These are phyloP conservation scores for Siniperca undulata DNA, from an alignment of 2,797 vertebrate species.

Conservation along the genomic window DNA sequence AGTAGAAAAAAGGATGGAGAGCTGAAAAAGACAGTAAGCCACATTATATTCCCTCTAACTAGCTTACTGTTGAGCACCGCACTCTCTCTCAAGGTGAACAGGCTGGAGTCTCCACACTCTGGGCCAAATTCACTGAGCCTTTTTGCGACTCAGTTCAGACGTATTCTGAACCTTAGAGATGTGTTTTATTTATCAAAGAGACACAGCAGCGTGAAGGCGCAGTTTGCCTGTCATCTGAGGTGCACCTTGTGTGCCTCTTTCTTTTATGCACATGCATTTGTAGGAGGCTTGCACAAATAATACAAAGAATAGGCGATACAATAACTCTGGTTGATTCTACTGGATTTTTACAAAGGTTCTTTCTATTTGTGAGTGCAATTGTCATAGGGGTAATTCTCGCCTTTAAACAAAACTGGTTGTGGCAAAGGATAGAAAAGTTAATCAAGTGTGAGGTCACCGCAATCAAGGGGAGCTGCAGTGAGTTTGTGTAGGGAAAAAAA, in stretches of 20 bases:
- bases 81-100: constrained; percentile 53
- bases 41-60: constrained; percentile 63
- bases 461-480: neutral
- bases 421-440: constrained; percentile 14
- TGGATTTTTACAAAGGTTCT: constrained; percentile 8
- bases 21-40: constrained; percentile 57
- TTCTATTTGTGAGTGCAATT: constrained; percentile 4
- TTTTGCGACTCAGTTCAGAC: constrained; percentile 32
- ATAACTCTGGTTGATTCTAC: constrained; percentile 4
- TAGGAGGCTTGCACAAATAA: constrained; percentile 22
- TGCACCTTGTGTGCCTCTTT: constrained; percentile 11
- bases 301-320: constrained; percentile 21
- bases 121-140: constrained; percentile 29
- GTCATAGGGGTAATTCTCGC: neutral
- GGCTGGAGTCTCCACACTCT: constrained; percentile 31
- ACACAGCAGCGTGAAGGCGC: constrained; percentile 15
- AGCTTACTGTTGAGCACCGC: constrained; percentile 45
- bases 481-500: constrained; percentile 7
- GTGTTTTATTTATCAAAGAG: constrained; percentile 47
- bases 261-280: constrained; percentile 16
- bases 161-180: constrained; percentile 10
- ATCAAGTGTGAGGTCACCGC: constrained; percentile 8
- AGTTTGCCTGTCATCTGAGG: constrained; percentile 18
- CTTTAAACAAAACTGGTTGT: constrained; percentile 8
- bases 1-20: constrained; percentile 46